These are phyloP conservation scores for Elgonia sp. DNA, from an alignment of 2,888 invertebrate species.

Conservation along the genomic window DNA sequence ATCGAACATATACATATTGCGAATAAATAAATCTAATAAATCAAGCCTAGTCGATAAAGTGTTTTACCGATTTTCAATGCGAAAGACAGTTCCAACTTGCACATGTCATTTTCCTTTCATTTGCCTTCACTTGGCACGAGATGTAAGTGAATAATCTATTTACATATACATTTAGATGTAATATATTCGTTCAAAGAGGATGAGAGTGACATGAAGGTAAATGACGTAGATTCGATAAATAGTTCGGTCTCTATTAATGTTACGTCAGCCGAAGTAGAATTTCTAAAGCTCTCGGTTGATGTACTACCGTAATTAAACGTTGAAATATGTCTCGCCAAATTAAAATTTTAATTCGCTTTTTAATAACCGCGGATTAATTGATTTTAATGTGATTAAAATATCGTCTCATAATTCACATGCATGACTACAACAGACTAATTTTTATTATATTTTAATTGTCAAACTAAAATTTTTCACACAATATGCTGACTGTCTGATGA, in stretches of 20 bases:
- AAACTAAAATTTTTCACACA: too few relatives aligned
- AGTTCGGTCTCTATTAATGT: constrained; percentile 29
- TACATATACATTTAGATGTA: constrained; percentile 1
- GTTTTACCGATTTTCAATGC: too few relatives aligned
- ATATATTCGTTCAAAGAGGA: constrained; percentile 13
- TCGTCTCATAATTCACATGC: too few relatives aligned
- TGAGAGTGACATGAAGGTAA: constrained; percentile 27
- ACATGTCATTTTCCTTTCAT: constrained; percentile 2
- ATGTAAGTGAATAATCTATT: constrained; percentile 12
- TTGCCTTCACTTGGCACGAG: background rate
- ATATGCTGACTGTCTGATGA: too few relatives aligned
- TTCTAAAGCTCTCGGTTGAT: constrained; percentile 30
- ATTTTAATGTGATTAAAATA: too few relatives aligned
- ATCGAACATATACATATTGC: too few relatives aligned
- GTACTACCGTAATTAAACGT: constrained; percentile 6
- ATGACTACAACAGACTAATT: too few relatives aligned
- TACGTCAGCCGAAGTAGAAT: constrained; percentile 29
- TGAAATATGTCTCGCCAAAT: background rate
- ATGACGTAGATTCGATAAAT: constrained; percentile 42
- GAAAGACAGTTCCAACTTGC: too few relatives aligned
- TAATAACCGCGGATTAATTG: too few relatives aligned
- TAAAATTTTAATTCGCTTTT: background rate
- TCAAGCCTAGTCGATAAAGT: too few relatives aligned
- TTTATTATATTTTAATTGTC: too few relatives aligned
- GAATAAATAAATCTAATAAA: too few relatives aligned